These are phyloP conservation scores for Melozone crissalis DNA, from an alignment of 2,113 vertebrate genomes.

Conservation along the genomic window DNA sequence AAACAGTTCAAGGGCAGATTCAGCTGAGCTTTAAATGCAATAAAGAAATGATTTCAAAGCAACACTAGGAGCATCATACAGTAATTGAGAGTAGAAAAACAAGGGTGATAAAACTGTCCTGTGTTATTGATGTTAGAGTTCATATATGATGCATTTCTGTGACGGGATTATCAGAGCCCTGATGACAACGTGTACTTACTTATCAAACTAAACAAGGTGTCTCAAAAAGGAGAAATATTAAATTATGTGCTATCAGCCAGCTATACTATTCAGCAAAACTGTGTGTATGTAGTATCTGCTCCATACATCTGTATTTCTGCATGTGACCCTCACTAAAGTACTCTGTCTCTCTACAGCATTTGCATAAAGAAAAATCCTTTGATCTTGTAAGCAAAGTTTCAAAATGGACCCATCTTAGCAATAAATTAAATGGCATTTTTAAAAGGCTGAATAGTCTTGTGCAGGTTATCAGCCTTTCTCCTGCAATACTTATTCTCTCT, in stretches of 20 bases:
- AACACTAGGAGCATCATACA: not conserved
- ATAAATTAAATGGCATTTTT: slow-evolving; percentile 4
- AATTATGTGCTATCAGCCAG: slow-evolving; percentile 15
- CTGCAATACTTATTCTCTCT: not conserved
- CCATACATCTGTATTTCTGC: slow-evolving; percentile 19
- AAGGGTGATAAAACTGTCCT: slow-evolving; percentile 34
- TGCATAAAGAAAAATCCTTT: slow-evolving; percentile 59
- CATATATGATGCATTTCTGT: slow-evolving; percentile 39
- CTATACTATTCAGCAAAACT: not conserved
- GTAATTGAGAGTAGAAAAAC: slow-evolving; percentile 43
- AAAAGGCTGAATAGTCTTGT: not conserved
- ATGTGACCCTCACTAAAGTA: not conserved
- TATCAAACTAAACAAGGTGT: slow-evolving; percentile 37
- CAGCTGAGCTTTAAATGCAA: slow-evolving; percentile 41
- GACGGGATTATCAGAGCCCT: slow-evolving; percentile 28
- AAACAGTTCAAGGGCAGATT: slow-evolving; percentile 51
- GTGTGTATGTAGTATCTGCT: not conserved
- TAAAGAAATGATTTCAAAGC: slow-evolving; percentile 20
- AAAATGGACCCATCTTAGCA: slow-evolving; percentile 6
- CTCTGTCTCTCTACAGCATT: not conserved
- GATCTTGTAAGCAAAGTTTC: slow-evolving; percentile 48
- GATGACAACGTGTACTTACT: slow-evolving; percentile 10
- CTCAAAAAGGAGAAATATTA: slow-evolving; percentile 54
- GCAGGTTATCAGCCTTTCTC: slow-evolving; percentile 49
- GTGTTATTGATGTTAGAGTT: slow-evolving; percentile 51